phyloP scores from a whole-genome alignment of 30 jellyfish, hydroid and myxozoan genomes.

The Haliclystus octoradiatus region DNA sequence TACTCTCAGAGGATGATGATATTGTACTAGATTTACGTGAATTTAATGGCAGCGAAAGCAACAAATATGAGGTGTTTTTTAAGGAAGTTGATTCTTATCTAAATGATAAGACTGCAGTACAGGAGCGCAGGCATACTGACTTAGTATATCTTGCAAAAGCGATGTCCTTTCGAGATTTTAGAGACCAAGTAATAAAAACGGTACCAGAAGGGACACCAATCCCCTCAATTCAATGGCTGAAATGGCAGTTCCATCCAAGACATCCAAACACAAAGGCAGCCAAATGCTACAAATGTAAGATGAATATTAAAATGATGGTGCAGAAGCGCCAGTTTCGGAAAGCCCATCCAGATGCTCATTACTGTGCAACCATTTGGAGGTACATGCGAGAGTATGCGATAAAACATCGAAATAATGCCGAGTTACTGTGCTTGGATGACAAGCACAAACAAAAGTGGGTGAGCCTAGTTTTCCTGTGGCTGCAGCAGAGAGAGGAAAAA shows the following conservation, averaged over 20 bases:
- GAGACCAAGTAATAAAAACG: slow-evolving; percentile 2
- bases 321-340: slow-evolving; percentile 13
- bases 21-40: slow-evolving; percentile 5
- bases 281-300: slow-evolving; percentile 6
- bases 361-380: slow-evolving; percentile 7
- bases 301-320: slow-evolving; percentile 14
- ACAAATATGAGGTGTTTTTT: slow-evolving; percentile 5
- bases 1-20: slow-evolving; percentile 13
- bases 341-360: slow-evolving; percentile 8
- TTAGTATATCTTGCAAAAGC: slow-evolving; percentile 26
- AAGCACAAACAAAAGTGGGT: slow-evolving; percentile 11
- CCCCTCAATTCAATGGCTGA: slow-evolving; percentile 26
- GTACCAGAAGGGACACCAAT: slow-evolving; percentile 25
- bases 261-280: background rate
- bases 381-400: slow-evolving; percentile 16
- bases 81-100: slow-evolving; percentile 1
- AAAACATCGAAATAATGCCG: background rate
- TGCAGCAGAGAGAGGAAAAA: slow-evolving; percentile 13
- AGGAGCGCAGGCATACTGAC: slow-evolving; percentile 10
- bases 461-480: slow-evolving; percentile 27
- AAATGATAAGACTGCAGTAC: slow-evolving; percentile 9
- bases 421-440: slow-evolving; percentile 18
- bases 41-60: slow-evolving; percentile 1
- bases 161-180: slow-evolving; percentile 8
- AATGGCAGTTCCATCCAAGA: slow-evolving; percentile 15